Conservation (phyloP, 2,797 vertebrate genomes). For the Simalia tracyae region DNA sequence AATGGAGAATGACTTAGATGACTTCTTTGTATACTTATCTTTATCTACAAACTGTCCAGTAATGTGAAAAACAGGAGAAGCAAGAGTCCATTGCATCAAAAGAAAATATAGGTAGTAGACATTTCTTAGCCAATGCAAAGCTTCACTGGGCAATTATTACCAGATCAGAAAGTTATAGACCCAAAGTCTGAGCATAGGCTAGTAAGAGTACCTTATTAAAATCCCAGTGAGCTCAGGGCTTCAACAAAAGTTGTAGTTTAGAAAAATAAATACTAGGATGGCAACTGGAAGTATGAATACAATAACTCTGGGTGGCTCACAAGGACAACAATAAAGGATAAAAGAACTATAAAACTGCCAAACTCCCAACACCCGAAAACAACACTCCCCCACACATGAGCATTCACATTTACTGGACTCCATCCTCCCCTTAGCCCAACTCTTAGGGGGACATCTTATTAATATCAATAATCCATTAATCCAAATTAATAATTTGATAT, state of each 20-base stretch:
- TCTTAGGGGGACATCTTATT: no score
- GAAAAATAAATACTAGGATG: background rate
- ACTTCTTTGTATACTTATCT: background rate
- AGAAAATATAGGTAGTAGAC: background rate
- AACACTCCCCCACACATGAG: no score
- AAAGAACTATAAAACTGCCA: no score
- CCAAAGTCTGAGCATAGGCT: background rate
- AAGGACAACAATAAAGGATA: no score
- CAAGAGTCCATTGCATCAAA: background rate
- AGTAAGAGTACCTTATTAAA: background rate
- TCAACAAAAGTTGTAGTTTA: background rate
- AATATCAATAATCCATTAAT: no score
- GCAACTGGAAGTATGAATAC: background rate
- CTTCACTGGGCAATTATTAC: background rate
- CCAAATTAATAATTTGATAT: no score
- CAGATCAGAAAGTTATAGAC: background rate
- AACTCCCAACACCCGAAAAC: no score
- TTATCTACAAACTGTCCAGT: background rate
- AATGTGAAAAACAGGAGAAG: background rate
- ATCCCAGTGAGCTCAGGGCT: background rate
- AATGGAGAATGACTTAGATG: background rate
- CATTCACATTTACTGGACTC: no score
- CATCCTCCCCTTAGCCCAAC: no score
- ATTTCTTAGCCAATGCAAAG: background rate
- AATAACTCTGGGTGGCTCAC: no score